Conservation (phyloP, 2,113 vertebrate genomes). For the Paedocypris sp. region DNA sequence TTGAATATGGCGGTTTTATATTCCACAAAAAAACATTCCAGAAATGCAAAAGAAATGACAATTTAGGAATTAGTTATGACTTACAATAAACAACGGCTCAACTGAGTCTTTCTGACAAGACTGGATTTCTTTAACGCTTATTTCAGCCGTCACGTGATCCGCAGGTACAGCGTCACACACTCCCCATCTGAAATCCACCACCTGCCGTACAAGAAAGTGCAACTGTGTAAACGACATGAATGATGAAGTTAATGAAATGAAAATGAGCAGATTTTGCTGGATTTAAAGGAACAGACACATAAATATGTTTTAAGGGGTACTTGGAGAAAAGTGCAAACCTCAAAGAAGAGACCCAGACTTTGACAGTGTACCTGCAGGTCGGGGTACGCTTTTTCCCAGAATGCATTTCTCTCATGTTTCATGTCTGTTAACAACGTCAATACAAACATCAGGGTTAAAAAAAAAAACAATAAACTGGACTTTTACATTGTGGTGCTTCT, state of each 20-base stretch:
- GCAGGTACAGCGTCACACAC: conserved; percentile 38
- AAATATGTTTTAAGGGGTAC: too few relatives aligned
- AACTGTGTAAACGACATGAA: not conserved
- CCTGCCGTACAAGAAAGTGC: conserved; percentile 42
- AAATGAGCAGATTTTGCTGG: too few relatives aligned
- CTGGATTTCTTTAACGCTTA: conserved; percentile 64
- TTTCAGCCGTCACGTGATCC: conserved; percentile 53
- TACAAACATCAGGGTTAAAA: too few relatives aligned
- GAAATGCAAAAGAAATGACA: too few relatives aligned
- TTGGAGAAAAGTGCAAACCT: too few relatives aligned
- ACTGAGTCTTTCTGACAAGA: conserved; percentile 54
- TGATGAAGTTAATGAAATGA: not conserved
- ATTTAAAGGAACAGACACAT: too few relatives aligned
- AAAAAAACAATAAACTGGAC: too few relatives aligned
- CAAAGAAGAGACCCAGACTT: conserved; percentile 60
- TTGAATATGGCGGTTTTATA: too few relatives aligned
- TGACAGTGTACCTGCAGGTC: conserved; percentile 68
- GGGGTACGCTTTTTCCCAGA: conserved; percentile 60
- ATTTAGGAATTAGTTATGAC: too few relatives aligned
- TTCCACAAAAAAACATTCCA: too few relatives aligned
- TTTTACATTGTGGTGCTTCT: too few relatives aligned
- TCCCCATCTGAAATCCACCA: conserved; percentile 70
- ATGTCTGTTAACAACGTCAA: conserved; percentile 60
- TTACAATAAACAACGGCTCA: conserved; percentile 65
- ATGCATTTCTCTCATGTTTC: conserved; percentile 61